Evolutionary conservation across 2,888 invertebrate genomes (phyloP), one percentile per base, ranked within the genome.

Genomic region (Oxyteleia sp.): DNA sequence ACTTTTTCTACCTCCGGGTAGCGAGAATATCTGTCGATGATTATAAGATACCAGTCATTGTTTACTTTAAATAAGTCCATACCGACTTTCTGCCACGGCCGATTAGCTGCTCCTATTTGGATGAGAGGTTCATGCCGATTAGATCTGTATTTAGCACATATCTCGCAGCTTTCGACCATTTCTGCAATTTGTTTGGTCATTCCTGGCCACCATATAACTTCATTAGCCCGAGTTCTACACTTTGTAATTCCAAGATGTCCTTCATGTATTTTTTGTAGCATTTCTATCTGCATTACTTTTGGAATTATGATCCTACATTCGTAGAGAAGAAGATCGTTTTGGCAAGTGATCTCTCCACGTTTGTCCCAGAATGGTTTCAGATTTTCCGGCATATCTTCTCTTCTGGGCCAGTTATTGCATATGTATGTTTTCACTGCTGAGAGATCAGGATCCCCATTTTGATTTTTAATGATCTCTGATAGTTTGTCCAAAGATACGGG

Each of bases 291-390:
- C 23, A 59, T 2, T 11, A 0, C 13, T 15, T 4, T 4, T 8
- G 41, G 41, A 41, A 89, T 87, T 3, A 88, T 59, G 18, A 88
- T 49, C 51, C 84, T 69, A 49, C 68, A 57, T 20, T 84, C 66
- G 35, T 80, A 85, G 20, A 87, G 18, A 2, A 88, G 41, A 10
- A 85, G 66, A 1, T 61, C 82, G 23, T 86, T 80, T 26, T 47
- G 63, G 8, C 82, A 43, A 15, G 84, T 69, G 47, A 88, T 61
- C 26, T 76, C 59, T 15, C 82, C 66, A 76, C 80, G 74, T 5
- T 79, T 61, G 10, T 76, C 63, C 18, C 59, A 79, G 59, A 79
- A 85, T 8, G 2, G 23, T n/a, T n/a, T n/a, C n/a, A n/a, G n/a
- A n/a, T n/a, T n/a, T n/a, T n/a, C n/a, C n/a, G n/a, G n/a, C n/a